phyloP scores from a whole-genome alignment of 2,797 vertebrate species.

The Rhinatrema bivittatum region DNA sequence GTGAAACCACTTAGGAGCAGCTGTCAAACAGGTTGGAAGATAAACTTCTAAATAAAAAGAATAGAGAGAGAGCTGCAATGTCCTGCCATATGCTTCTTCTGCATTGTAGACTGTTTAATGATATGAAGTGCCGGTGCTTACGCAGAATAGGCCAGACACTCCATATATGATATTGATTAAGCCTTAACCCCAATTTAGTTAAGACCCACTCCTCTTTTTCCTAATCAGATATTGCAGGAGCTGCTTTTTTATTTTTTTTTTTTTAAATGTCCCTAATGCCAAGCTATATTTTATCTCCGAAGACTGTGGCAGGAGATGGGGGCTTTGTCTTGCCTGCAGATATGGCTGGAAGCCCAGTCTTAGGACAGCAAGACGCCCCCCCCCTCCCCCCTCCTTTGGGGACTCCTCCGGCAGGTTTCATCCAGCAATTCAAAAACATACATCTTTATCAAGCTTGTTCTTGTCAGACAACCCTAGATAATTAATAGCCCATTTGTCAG shows the following conservation, averaged over 20 bases:
- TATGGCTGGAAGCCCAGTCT: conserved; percentile 75
- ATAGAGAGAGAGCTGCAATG: conserved; percentile 50
- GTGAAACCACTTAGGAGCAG: conserved; percentile 81
- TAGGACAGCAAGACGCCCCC: conserved; percentile 66
- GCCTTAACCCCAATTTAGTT: conserved; percentile 84
- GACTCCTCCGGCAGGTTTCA: conserved; percentile 64
- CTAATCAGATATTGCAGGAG: conserved; percentile 75
- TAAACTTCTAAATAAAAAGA: conserved; percentile 84
- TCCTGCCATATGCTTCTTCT: conserved; percentile 67
- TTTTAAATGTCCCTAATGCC: conserved; percentile 61
- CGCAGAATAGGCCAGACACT: conserved; percentile 67
- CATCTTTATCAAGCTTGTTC: conserved; percentile 99
- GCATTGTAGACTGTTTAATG: conserved; percentile 78
- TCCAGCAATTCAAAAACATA: conserved; percentile 83
- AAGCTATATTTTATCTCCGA: conserved; percentile 70
- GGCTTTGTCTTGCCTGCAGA: conserved; percentile 71
- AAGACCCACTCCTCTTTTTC: conserved; percentile 68
- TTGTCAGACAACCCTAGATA: conserved; percentile 99
- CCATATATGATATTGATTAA: conserved; percentile 92
- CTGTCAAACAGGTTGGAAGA: conserved; percentile 84
- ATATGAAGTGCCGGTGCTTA: conserved; percentile 78
- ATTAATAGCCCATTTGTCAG: conserved; percentile 99
- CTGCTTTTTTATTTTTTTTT: conserved; percentile 60
- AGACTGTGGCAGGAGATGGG: conserved; percentile 62
- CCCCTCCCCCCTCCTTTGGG: conserved; percentile 68